A percentile compares a stretch with the other conserved stretches of the same genome.
These are phyloP conservation scores for Flexamia atlantica DNA, from an alignment of 2,888 invertebrate genomes.

Conservation along the genomic window DNA sequence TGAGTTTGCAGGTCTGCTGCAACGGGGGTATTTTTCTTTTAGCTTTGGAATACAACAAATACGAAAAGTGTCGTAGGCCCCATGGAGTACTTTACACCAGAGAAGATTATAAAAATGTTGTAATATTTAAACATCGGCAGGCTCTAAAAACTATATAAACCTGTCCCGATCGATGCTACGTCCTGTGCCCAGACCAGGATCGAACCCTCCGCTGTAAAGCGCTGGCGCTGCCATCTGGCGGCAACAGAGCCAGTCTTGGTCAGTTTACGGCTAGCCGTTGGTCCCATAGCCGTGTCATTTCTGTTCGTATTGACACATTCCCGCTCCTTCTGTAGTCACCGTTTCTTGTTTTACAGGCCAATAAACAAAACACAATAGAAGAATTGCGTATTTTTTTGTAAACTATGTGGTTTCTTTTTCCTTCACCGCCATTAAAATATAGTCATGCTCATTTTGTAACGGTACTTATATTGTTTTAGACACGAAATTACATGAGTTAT, in stretches of 20 bases:
- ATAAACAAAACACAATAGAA: constrained; percentile 9
- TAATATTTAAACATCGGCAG: too few species aligned
- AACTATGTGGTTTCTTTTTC: background rate
- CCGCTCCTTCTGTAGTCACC: background rate
- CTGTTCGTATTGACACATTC: constrained; percentile 5
- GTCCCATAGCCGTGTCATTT: background rate
- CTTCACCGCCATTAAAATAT: background rate
- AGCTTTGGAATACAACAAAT: too few species aligned
- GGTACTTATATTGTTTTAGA: too few species aligned
- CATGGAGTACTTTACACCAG: too few species aligned
- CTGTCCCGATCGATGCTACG: background rate
- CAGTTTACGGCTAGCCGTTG: background rate
- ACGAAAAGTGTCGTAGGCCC: too few species aligned
- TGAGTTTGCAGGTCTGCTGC: too few species aligned
- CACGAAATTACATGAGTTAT: too few species aligned
- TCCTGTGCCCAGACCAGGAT: background rate
- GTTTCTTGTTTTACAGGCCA: background rate
- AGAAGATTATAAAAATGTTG: too few species aligned
- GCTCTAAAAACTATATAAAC: background rate
- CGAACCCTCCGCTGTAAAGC: background rate
- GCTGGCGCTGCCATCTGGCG: background rate
- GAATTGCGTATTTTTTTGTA: background rate
- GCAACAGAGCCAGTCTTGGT: background rate
- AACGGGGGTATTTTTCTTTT: too few species aligned
- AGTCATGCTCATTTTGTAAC: background rate